A percentile compares a stretch with the other conserved stretches of the same genome.
Conservation (phyloP, 2,797 vertebrate genomes). For the Sebastes diaconus region DNA sequence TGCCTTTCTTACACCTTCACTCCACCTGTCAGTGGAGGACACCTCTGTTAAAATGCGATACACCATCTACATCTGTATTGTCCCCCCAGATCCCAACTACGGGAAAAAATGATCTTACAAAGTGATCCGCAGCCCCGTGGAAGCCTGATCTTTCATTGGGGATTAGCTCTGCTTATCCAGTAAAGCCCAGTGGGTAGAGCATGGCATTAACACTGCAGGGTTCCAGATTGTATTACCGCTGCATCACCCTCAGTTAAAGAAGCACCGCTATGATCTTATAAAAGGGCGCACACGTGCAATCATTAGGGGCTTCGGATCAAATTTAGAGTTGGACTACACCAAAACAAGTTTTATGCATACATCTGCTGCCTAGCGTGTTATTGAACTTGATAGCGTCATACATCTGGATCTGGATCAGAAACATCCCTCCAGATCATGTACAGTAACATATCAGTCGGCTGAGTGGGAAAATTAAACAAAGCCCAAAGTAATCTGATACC, state of each 20-base stretch:
- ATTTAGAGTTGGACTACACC: background rate
- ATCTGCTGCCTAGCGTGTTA: slow-evolving; percentile 12
- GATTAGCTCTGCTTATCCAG: slow-evolving; percentile 26
- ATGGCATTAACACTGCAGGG: slow-evolving; percentile 13
- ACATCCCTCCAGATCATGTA: background rate
- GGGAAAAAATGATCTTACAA: background rate
- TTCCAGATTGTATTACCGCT: slow-evolving; percentile 22
- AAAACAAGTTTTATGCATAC: background rate
- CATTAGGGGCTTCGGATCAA: background rate
- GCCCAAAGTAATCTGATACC: slow-evolving; percentile 35
- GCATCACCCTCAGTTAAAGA: background rate
- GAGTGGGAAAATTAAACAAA: slow-evolving; percentile 30
- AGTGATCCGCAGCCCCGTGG: slow-evolving; percentile 15
- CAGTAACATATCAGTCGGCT: slow-evolving; percentile 13
- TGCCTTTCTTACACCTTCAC: slow-evolving; percentile 68
- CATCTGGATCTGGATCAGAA: slow-evolving; percentile 36
- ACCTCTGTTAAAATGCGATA: slow-evolving; percentile 54
- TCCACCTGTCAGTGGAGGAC: slow-evolving; percentile 57
- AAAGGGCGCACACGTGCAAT: background rate
- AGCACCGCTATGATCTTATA: background rate
- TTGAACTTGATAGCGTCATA: slow-evolving; percentile 22
- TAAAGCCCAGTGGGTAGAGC: slow-evolving; percentile 11
- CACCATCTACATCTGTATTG: slow-evolving; percentile 31
- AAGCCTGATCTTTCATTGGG: slow-evolving; percentile 29
- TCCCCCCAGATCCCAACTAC: background rate